Base-by-base conservation (phyloP, 2,888 invertebrate genomes). In the Calameuta idolon region DNA sequence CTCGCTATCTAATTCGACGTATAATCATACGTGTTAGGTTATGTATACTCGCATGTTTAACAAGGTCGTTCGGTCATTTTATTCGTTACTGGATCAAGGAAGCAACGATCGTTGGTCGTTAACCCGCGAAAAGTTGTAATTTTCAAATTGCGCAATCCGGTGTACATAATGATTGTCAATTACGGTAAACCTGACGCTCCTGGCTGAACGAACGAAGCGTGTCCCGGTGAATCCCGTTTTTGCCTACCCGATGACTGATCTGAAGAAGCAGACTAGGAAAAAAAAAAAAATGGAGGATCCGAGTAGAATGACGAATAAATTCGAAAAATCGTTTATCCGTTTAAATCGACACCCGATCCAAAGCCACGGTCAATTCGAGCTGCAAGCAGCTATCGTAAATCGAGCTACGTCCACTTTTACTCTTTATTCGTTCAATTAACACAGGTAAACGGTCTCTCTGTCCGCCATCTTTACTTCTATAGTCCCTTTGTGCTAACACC, bases 351-450 rank as follows among this genome's bases (percentile, higher is more conserved):
- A 23, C 55, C 55, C 9, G 23, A 55, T 55, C 55, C 23, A 5
- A 9, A 23, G 23, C 55, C 9, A 23, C 23, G 55, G 55, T 9
- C 23, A 55, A 15, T 23, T 55, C 55, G 9, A 55, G n/a, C n/a
- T n/a, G n/a, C n/a, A n/a, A n/a, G n/a, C n/a, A 23, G 2, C 9
- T 1, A 9, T 55, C 55, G 23, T 55, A 55, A 55, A 55, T 15
- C 5, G 9, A 9, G 9, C 55, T 55, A 9, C 23, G 55, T 2
- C 55, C 79, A 87, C 89, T 88, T 89, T 89, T 89, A 88, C 89
- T 83, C 82, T 77, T 84, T 84, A 87, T 87, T 88, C 86, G 87
- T 88, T 87, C 80, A 83, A 87, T 85, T 87, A 87, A 87, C 9
- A 1, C 23, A 55, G 23, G 23, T 55, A 55, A 23, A 35, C 0